Evolutionary conservation across 2,797 vertebrate genomes (phyloP), one percentile per base, ranked within the genome.

Genomic region (Pseudotriccus pelzelni): DNA sequence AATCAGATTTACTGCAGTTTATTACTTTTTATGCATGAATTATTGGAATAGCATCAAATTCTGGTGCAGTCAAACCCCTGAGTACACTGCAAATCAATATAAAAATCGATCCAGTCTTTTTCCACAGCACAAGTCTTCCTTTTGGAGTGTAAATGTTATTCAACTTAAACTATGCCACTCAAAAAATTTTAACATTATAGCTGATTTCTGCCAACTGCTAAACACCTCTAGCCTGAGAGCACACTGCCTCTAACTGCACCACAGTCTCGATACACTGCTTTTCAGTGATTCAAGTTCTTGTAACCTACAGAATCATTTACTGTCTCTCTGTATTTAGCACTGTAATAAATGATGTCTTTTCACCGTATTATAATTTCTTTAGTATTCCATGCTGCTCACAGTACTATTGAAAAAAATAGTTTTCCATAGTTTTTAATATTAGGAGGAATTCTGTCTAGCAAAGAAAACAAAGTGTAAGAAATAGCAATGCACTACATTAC

Each of bases 1-100:
- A 85, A 95, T n/a, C 46, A 80, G 36, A 81, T 68, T 89, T 89
- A 85, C 69, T 81, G 58, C n/a, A 58, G 12, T 86, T 89, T 89
- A 80, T 87, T 80, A 50, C 15, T 92, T 84, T 81, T 73, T 8
- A 1, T 49, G 70, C 76, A 74, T 20, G 17, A 89, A 67, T 89
- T 94, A 92, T 7, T 90, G 93, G 72, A 75, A 94, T 89, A 87
- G 32, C 49, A 89, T 72, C 56, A 74, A 28, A 53, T n/a, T 22
- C 41, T 49, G 30, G 22, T 53, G 12, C 15, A 41, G 37, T 64
- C 63, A 89, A 76, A 37, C 14, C 49, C 17, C 32, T 10, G 32
- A 56, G 41, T 56, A 64, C 87, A 87, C 24, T 56, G 56, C 56
- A 70, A 36, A 83, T 91, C 89, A 53, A 85, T 89, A 77, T 14